These are phyloP conservation scores for Chelonia mydas DNA, from an alignment of 2,797 vertebrate species.

Conservation along the genomic window DNA sequence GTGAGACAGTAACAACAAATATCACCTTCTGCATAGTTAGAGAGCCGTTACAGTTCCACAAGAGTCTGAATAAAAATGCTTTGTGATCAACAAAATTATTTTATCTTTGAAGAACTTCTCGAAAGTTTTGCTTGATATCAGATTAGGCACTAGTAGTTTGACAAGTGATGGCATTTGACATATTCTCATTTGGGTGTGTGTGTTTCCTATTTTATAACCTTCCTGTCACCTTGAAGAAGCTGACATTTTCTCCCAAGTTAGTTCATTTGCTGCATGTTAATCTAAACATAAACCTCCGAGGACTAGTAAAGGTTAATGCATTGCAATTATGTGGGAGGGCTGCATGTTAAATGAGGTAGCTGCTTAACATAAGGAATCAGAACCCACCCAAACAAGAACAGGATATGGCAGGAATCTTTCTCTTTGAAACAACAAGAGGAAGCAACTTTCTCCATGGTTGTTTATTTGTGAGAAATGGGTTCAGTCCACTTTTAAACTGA, in stretches of 20 bases:
- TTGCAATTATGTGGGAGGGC: background rate
- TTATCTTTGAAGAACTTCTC: conserved; percentile 25
- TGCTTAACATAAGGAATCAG: conserved; percentile 15
- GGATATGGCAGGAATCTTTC: background rate
- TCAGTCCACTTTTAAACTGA: background rate
- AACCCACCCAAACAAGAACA: background rate
- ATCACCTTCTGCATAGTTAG: background rate
- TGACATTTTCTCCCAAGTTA: background rate
- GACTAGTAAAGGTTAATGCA: background rate
- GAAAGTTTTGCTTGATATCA: conserved; percentile 38
- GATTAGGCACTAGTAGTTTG: conserved; percentile 10
- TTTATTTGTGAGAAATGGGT: background rate
- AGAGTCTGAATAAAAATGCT: background rate
- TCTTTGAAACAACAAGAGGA: background rate
- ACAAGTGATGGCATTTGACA: background rate
- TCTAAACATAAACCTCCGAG: background rate
- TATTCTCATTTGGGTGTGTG: background rate
- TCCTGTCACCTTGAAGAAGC: background rate
- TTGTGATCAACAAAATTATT: conserved; percentile 25
- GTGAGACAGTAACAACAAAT: conserved; percentile 26
- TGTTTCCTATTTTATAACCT: conserved; percentile 11
- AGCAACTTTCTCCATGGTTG: background rate
- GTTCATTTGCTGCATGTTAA: background rate
- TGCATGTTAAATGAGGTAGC: background rate
- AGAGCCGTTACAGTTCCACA: conserved; percentile 10